Percentiles rank a stretch among this genome's conserved stretches.
Conservation (phyloP, 2,888 invertebrate genomes). For the Cyaniris semiargus region DNA sequence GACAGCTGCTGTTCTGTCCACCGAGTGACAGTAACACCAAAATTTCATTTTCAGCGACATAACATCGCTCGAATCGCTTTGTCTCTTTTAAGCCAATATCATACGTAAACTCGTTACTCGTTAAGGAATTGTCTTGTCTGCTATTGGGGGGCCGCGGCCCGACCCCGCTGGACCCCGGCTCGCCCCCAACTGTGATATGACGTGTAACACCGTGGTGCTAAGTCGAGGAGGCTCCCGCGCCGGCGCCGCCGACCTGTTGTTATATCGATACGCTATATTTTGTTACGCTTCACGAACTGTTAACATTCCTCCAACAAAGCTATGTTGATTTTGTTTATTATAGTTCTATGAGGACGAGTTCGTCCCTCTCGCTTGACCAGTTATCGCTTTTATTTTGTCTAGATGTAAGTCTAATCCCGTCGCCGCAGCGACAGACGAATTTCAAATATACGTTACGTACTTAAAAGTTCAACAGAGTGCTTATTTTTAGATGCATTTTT, state of each 20-base stretch:
- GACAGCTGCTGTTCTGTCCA: not conserved
- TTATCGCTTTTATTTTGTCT: constrained; percentile 66
- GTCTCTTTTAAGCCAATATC: not conserved
- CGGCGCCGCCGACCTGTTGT: constrained; percentile 72
- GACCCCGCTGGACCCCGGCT: not conserved
- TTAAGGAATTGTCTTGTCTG: not conserved
- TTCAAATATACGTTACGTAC: constrained; percentile 73
- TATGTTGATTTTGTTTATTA: constrained; percentile 76
- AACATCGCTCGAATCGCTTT: not conserved
- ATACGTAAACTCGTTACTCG: constrained; percentile 5
- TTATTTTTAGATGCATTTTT: constrained; percentile 74
- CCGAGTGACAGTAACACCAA: not conserved
- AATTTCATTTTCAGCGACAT: not conserved
- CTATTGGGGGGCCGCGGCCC: not conserved
- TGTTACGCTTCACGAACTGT: constrained; percentile 73
- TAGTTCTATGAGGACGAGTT: constrained; percentile 69
- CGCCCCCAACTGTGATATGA: constrained; percentile 55
- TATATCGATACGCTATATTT: constrained; percentile 61
- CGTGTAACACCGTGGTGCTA: constrained; percentile 68
- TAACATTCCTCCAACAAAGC: constrained; percentile 77
- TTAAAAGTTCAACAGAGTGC: constrained; percentile 62
- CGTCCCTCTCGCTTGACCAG: constrained; percentile 65
- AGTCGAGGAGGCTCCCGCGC: constrained; percentile 66
- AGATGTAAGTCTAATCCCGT: constrained; percentile 65
- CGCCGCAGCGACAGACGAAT: constrained; percentile 65